Conservation (phyloP, 2,797 vertebrate genomes). For the Myotis pilosus region DNA sequence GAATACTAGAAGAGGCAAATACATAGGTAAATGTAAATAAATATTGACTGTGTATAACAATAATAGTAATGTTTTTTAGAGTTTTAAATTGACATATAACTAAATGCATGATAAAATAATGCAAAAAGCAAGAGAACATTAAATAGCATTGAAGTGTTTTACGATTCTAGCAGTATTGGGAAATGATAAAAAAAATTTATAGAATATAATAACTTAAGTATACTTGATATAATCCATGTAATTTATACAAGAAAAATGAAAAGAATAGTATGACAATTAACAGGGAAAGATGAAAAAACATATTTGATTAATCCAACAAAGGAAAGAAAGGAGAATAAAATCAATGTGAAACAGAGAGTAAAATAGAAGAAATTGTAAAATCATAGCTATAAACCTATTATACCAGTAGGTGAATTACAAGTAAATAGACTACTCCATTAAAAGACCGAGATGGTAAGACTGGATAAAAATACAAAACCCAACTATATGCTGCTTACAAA, state of each 20-base stretch:
- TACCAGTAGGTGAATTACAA: background rate
- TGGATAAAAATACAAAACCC: constrained; percentile 6
- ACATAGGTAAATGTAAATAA: background rate
- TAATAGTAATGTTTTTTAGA: background rate
- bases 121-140: background rate
- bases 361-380: background rate
- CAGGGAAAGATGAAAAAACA: background rate
- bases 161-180: background rate
- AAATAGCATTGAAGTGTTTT: background rate
- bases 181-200: background rate
- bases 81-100: background rate
- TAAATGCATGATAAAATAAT: background rate
- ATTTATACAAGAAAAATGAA: background rate
- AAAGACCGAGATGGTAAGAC: background rate
- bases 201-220: background rate
- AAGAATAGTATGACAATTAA: background rate
- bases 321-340: background rate
- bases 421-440: background rate
- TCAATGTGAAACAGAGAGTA: background rate
- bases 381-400: background rate
- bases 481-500: background rate
- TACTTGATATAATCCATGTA: background rate
- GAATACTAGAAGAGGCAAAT: background rate
- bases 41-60: background rate
- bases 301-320: background rate